Conservation (phyloP, 92 coral and sea anemone species). For the Muricea muricata region DNA sequence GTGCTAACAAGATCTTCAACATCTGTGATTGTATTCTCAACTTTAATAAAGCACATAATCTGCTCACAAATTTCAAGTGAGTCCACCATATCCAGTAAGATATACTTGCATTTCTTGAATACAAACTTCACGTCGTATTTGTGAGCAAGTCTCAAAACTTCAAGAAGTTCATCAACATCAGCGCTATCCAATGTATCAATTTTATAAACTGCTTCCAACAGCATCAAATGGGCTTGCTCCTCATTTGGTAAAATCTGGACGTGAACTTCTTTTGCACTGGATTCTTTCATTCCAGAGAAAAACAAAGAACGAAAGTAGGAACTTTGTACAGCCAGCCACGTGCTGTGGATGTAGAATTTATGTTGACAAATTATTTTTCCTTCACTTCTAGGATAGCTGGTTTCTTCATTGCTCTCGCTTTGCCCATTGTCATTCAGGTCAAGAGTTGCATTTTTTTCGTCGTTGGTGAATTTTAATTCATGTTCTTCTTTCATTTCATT, state of each 20-base stretch:
- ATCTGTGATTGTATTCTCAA: neutral
- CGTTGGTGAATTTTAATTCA: too few species aligned
- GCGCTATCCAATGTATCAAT: neutral
- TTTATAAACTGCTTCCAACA: neutral
- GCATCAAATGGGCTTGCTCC: constrained; percentile 12
- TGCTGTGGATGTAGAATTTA: neutral
- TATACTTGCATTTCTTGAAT: too few species aligned
- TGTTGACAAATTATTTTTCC: neutral
- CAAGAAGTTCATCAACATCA: neutral
- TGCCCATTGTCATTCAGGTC: neutral
- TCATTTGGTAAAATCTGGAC: neutral
- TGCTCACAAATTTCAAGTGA: constrained; percentile 20
- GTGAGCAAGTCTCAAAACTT: neutral
- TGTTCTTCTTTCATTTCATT: too few species aligned
- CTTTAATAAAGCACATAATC: constrained; percentile 13
- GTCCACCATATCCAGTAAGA: neutral
- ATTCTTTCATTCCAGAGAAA: constrained; percentile 3
- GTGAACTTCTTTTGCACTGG: neutral
- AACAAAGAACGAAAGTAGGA: constrained; percentile 5
- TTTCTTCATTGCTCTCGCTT: neutral
- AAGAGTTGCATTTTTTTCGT: too few species aligned
- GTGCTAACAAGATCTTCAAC: constrained; percentile 15
- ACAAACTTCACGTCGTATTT: neutral
- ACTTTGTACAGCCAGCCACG: neutral
- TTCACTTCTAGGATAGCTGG: neutral